Base-by-base conservation (phyloP, 2,797 vertebrate genomes). In the Alcedo quadribrachys region DNA sequence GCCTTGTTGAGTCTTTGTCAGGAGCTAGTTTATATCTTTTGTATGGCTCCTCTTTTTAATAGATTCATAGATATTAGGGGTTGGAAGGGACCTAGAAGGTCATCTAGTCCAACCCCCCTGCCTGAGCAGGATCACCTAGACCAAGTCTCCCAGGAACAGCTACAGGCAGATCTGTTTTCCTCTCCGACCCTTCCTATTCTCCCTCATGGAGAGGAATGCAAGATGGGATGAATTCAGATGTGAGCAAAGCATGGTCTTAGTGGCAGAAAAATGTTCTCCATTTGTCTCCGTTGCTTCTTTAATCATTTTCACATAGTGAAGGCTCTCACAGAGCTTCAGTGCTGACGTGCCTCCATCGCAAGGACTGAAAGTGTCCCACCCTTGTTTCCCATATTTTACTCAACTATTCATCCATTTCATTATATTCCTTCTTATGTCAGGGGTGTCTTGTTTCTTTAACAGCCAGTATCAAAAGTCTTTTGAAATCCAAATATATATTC, bases 331-430 rank as follows among this genome's bases (percentile, higher is more conserved):
- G 32, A 32, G 15, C 33, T 78, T n/a, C 1, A 2, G 32, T 60
- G 17, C 43, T 62, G 68, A 57, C 32, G 20, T 15, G 30, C 11
- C 30, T 79, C 42, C 14, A 42, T 13, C 4, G 1, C 0, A 0
- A 62, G 32, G 10, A 16, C 48, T 11, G 15, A 61, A 24, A 28
- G 3, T 20, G 14, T 75, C 21, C 51, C 25, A 40, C 13, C 11
- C 13, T 9, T 30, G 5, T 69, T 75, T 61, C 42, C 62, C 27
- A 20, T 55, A 35, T 78, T 74, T 60, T 55, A 45, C 30, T 75
- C 67, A 61, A 15, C 12, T 85, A 5, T 54, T 75, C 53, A 28
- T 33, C 30, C 12, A 32, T 62, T 70, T 37, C 20, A 4, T 21
- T 5, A 15, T 58, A 58, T 11, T 75, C 27, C 37, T 63, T 67